A percentile compares a stretch with the other conserved stretches of the same genome.
phyloP scores from a whole-genome alignment of 1,140 invertebrate species.

The Drosophila lacertosa region DNA sequence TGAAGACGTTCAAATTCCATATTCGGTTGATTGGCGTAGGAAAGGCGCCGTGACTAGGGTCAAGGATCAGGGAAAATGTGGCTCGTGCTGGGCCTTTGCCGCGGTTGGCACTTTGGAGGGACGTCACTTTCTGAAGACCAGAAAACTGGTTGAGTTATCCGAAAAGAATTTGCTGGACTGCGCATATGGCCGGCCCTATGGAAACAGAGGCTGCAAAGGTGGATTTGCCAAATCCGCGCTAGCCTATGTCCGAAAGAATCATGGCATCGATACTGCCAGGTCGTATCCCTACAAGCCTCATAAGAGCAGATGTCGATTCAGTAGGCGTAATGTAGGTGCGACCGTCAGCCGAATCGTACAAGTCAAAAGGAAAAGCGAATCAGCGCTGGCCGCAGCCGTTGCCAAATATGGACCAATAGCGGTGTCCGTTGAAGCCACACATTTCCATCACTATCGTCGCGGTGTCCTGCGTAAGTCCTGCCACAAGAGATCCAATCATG shows the following conservation, averaged over 20 bases:
- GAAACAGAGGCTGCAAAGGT: constrained; percentile 93
- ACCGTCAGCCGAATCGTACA: constrained; percentile 84
- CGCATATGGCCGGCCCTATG: constrained; percentile 86
- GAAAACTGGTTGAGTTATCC: constrained; percentile 89
- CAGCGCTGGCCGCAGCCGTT: constrained; percentile 87
- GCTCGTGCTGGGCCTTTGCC: constrained; percentile 85
- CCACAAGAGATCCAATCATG: constrained; percentile 85
- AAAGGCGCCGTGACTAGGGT: constrained; percentile 29
- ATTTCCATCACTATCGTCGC: constrained; percentile 89
- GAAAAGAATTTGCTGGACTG: constrained; percentile 97
- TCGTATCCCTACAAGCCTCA: constrained; percentile 89
- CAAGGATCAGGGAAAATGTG: constrained; percentile 84
- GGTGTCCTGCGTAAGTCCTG: constrained; percentile 85
- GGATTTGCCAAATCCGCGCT: constrained; percentile 89
- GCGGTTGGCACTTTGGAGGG: constrained; percentile 89
- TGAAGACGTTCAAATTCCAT: constrained; percentile 85
- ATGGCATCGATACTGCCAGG: constrained; percentile 88
- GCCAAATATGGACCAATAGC: constrained; percentile 90
- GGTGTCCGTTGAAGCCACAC: constrained; percentile 89
- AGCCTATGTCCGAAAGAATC: constrained; percentile 91
- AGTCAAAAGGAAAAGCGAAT: constrained; percentile 87
- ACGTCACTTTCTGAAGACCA: constrained; percentile 86
- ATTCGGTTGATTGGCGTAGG: constrained; percentile 96
- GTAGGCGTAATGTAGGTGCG: background rate
- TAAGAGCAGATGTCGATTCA: constrained; percentile 59